Evolutionary conservation across 2,888 invertebrate species (phyloP), one percentile per base, ranked within the genome.

Genomic region (Oeneis ivallda): DNA sequence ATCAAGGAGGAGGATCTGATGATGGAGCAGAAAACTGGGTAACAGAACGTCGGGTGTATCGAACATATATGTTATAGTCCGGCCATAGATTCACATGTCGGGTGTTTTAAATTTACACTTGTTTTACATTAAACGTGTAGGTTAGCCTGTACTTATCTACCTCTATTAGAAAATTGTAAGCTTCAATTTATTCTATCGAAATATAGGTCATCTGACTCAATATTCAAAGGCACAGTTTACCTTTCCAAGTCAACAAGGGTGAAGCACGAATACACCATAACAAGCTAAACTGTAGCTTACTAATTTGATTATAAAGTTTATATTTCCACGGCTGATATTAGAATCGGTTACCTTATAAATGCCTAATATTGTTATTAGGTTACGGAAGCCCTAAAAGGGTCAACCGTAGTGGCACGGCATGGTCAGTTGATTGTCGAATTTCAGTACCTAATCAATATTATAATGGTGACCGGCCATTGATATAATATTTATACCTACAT

Each of bases 321-420:
- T 56, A 41, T 41, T 56, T 41, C 19, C 17, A 11, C 19, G 13
- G 39, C 41, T 13, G 19, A 41, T 17, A 17, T 39, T 19, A 53
- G n/a, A 34, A 37, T 34, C 37, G 11, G 37, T 54, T 56, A 56
- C 56, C 56, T 39, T 56, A 39, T 54, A 54, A 54, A 39, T 54
- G 54, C 54, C 62, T 41, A 61, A 45, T 50, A 58, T 57, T 43
- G 61, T 65, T 64, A 64, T 59, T 60, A 39, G 53, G 56, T 66
- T 66, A 66, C 43, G 45, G 62, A 66, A 66, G 41, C 65, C 62
- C 58, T 62, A 65, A 52, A 65, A 65, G 57, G 56, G 65, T 62
- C 37, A 54, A 37, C 32, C 8, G 52, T 37, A 17, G 56, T 56
- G 7, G 19, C 56, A 41, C 39, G 54, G 37, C 37, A 53, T 37